Base-by-base conservation (phyloP, 2,113 vertebrate genomes). In the Rhadina sibilatrix region DNA sequence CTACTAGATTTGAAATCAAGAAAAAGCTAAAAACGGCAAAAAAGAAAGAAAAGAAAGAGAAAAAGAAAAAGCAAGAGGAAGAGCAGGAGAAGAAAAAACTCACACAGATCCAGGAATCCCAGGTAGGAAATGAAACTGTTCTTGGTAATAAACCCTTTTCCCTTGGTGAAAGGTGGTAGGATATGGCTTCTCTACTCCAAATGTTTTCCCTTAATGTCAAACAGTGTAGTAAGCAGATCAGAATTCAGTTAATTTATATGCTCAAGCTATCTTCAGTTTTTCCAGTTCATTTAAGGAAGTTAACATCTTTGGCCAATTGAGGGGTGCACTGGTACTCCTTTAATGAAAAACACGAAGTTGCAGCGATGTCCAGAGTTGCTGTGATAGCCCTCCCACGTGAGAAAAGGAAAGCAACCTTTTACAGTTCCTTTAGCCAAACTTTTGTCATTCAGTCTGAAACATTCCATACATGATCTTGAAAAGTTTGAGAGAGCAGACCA, bases 41-140 rank as follows among this genome's bases (percentile, higher is more conserved):
- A 98, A 99, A 99, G 97, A 99, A 99, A 95, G 99, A 99, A 93
- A 99, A 99, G 96, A 99, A 99, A 94, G 99, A 99, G 96, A 99
- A 99, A 97, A 99, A 99, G 95, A 99, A 99, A 98, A 99, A 99
- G 84, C 99, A 99, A 93, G 99, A 99, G 90, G 99, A 99, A 46
- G 99, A 99, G 59, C 99, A 99, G 86, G 99, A 99, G 94, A 99
- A 99, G 96, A 98, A 99, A 95, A 99, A 99, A 91, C 98, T 98
- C 96, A 99, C 98, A 70, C 99, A 99, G 97, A 99, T 99, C 97
- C 98, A 98, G 85, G 99, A 99, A 97, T 98, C 98, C 90, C 99
- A 99, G 98, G 99, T 99, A 98, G 97, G 98, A 97, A 47, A 97
- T 96, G 85, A 33, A 89, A 5, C 60, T 40, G 6, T 24, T 68